Conservation (phyloP, 2,888 invertebrate genomes). For the Hypselothyrea guttata region DNA sequence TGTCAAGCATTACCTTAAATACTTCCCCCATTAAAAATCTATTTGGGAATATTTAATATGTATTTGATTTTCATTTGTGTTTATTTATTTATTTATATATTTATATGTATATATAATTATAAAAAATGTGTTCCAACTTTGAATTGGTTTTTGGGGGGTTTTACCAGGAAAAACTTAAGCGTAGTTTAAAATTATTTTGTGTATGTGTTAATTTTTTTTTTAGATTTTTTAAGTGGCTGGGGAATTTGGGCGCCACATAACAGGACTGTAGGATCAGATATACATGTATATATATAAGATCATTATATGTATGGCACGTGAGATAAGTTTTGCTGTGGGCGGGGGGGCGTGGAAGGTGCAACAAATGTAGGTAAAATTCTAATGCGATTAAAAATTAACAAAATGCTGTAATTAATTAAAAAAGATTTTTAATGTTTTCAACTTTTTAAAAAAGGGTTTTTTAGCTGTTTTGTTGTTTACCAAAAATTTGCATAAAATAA, state of each 20-base stretch:
- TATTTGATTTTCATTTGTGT: slow-evolving; percentile 44
- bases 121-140: slow-evolving; percentile 36
- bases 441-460: slow-evolving; percentile 9
- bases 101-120: slow-evolving; percentile 31
- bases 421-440: too few species aligned
- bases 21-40: not conserved
- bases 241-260: slow-evolving; percentile 24
- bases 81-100: slow-evolving; percentile 29
- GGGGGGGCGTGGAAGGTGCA: slow-evolving; percentile 23
- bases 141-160: slow-evolving; percentile 28
- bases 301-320: slow-evolving; percentile 46
- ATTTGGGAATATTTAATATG: slow-evolving; percentile 29
- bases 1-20: too few species aligned
- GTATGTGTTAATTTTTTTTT: too few species aligned
- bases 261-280: slow-evolving; percentile 27
- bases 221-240: slow-evolving; percentile 27
- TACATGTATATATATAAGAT: not conserved
- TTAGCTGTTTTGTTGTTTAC: too few species aligned
- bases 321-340: slow-evolving; percentile 15
- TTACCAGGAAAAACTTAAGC: slow-evolving; percentile 35
- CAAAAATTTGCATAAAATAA: slow-evolving; percentile 20
- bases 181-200: slow-evolving; percentile 32
- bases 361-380: slow-evolving; percentile 43
- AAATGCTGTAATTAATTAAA: too few species aligned
- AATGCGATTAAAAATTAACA: slow-evolving; percentile 21